These are phyloP conservation scores for Vidua chalybeata DNA, from an alignment of 2,113 vertebrate species.

Conservation along the genomic window DNA sequence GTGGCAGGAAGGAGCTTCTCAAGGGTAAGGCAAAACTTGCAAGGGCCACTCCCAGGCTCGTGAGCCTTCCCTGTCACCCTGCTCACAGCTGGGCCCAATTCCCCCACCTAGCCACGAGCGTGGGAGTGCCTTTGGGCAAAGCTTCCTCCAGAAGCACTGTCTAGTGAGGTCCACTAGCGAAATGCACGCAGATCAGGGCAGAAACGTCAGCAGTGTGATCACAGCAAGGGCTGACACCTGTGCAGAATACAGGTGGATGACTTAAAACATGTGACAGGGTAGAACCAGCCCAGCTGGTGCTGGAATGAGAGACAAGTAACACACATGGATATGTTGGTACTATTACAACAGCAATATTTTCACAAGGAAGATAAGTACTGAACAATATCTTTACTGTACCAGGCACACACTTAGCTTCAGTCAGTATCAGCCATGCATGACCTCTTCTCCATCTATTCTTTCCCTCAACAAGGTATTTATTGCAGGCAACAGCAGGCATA, in stretches of 20 bases:
- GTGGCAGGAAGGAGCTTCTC: background rate
- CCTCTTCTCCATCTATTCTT: background rate
- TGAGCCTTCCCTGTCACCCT: background rate
- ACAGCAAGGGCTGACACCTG: background rate
- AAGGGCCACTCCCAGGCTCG: background rate
- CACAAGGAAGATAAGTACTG: background rate
- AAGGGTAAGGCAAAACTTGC: background rate
- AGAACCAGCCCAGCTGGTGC: background rate
- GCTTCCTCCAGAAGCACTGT: background rate
- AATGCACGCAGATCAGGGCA: background rate
- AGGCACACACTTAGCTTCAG: background rate
- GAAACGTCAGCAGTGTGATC: background rate
- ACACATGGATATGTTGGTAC: background rate
- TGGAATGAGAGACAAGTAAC: background rate
- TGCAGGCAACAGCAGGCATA: background rate
- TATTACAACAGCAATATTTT: slow-evolving; percentile 45
- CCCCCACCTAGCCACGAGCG: background rate
- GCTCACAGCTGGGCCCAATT: background rate
- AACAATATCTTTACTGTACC: slow-evolving; percentile 28
- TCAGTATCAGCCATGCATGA: background rate
- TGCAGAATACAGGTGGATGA: background rate
- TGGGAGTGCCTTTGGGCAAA: background rate
- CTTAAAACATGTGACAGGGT: background rate
- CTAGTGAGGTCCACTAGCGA: background rate
- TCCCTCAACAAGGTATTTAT: background rate